Conservation (phyloP, 1,140 invertebrate species). For the Drosophila equinoxialis region DNA sequence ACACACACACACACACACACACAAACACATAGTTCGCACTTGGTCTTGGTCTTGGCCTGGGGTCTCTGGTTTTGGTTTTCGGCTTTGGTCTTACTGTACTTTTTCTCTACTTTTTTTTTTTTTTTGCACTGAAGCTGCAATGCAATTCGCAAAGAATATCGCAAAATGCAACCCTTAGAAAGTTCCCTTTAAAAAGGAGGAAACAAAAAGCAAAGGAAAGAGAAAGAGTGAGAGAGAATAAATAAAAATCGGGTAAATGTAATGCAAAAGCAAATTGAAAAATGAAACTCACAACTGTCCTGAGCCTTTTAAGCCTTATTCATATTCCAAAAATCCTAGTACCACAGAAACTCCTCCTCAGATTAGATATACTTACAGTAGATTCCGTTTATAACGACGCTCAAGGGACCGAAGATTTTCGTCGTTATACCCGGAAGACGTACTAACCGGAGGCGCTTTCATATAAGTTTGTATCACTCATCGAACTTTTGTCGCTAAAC, state of each 20-base stretch:
- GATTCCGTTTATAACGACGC: too few relatives aligned
- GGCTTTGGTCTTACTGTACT: slow-evolving; percentile 22
- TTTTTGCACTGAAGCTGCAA: slow-evolving; percentile 15
- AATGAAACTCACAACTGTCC: slow-evolving; percentile 13
- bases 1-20: not conserved
- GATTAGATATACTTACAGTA: too few relatives aligned
- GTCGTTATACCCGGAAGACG: too few relatives aligned
- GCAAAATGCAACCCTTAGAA: slow-evolving; percentile 15
- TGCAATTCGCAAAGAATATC: slow-evolving; percentile 9
- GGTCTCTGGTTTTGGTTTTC: slow-evolving; percentile 7
- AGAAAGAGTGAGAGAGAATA: not conserved
- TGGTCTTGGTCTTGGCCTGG: not conserved
- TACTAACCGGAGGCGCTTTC: too few relatives aligned
- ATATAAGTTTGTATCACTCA: too few relatives aligned
- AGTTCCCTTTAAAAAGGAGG: not conserved
- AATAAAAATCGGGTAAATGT: slow-evolving; percentile 48
- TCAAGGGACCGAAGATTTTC: too few relatives aligned
- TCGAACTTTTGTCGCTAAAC: too few relatives aligned
- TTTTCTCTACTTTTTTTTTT: not conserved
- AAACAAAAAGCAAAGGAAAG: slow-evolving; percentile 2
- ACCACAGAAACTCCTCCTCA: too few relatives aligned
- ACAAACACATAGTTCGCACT: not conserved
- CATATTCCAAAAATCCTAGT: too few relatives aligned
- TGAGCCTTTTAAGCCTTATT: not conserved
- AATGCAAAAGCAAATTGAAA: slow-evolving; percentile 38